Evolutionary conservation across 2,888 invertebrate species (phyloP).

Genomic region (Cheilosia vernalis): DNA sequence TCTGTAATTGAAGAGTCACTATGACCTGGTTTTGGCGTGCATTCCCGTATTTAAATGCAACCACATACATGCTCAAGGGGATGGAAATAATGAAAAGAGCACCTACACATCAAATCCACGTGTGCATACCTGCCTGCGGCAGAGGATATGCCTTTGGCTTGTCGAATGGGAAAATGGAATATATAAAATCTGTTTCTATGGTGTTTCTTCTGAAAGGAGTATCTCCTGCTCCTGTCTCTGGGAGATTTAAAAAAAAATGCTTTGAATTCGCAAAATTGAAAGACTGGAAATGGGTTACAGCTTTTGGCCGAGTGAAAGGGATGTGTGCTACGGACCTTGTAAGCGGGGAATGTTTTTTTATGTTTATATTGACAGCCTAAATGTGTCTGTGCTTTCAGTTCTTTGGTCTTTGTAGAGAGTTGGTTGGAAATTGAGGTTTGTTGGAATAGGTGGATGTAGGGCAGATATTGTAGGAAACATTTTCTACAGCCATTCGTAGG

Average conservation of each 20-base stretch:
- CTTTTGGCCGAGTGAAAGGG: neutral
- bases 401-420: too few species aligned
- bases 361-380: neutral
- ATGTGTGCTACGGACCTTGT: neutral
- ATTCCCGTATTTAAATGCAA: neutral
- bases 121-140: neutral
- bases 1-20: neutral
- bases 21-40: constrained; percentile 2
- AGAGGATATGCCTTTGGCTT: neutral
- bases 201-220: neutral
- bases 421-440: too few species aligned
- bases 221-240: neutral
- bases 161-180: neutral
- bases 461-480: too few species aligned
- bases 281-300: constrained; percentile 8
- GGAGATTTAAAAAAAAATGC: neutral
- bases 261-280: constrained; percentile 5
- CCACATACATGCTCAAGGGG: neutral
- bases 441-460: too few species aligned
- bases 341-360: neutral
- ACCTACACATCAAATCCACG: neutral
- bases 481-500: too few species aligned
- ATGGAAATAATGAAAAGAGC: constrained; percentile 3
- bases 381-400: too few species aligned
- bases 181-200: neutral